These are phyloP conservation scores for Tinea semifulvella DNA, from an alignment of 2,888 invertebrate genomes.

Conservation along the genomic window DNA sequence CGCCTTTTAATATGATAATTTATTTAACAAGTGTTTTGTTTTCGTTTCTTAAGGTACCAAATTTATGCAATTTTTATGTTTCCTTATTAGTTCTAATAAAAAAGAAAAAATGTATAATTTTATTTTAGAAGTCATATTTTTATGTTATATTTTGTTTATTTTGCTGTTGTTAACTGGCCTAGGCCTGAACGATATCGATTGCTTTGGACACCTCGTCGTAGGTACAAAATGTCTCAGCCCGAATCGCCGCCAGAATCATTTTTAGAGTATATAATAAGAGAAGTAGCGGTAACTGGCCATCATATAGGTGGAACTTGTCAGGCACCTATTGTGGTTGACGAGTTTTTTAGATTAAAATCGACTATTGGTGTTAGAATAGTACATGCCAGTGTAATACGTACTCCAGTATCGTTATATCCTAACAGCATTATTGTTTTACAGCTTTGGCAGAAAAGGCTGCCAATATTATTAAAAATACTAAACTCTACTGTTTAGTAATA, in stretches of 20 bases:
- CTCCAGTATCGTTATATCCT: constrained; percentile 79
- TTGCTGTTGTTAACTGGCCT: constrained; percentile 73
- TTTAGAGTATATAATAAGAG: constrained; percentile 71
- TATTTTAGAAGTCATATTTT: no score
- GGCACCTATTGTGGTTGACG: constrained; percentile 80
- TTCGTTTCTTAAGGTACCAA: no score
- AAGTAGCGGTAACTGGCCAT: constrained; percentile 75
- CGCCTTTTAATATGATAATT: no score
- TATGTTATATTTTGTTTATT: no score
- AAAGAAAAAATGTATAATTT: no score
- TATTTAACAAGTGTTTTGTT: no score
- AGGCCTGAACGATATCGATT: constrained; percentile 68
- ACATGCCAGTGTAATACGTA: constrained; percentile 84
- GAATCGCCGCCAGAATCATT: constrained; percentile 57
- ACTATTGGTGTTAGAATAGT: constrained; percentile 74
- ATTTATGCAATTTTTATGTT: no score
- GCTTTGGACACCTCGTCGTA: constrained; percentile 33
- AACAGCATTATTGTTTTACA: constrained; percentile 72
- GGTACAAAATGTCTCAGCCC: neutral
- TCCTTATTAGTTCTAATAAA: no score
- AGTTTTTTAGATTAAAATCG: constrained; percentile 69
- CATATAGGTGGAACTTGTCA: constrained; percentile 83
- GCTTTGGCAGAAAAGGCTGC: constrained; percentile 73
- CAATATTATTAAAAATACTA: constrained; percentile 52
- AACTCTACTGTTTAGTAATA: no score